Percentiles rank a stretch among this genome's conserved stretches.
Conservation (phyloP, 2,888 invertebrate genomes). For the Acronicta aceris region DNA sequence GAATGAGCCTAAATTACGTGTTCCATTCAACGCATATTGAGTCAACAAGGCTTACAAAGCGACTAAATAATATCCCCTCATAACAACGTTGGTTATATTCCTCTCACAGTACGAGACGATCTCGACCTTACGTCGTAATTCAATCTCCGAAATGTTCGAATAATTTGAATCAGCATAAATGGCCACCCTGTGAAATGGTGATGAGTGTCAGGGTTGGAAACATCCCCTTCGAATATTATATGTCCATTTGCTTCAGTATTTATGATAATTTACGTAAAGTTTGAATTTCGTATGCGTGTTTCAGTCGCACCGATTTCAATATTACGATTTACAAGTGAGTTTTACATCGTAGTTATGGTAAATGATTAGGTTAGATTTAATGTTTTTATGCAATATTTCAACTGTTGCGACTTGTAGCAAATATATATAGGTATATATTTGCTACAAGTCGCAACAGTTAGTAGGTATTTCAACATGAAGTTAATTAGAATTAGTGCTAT, state of each 20-base stretch:
- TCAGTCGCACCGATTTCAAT: background rate
- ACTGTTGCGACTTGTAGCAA: too few relatives aligned
- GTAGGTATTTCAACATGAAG: too few relatives aligned
- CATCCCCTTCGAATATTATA: slow-evolving; percentile 3
- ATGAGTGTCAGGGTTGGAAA: slow-evolving; percentile 3
- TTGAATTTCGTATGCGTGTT: slow-evolving; percentile 1
- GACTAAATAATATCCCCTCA: slow-evolving; percentile 14
- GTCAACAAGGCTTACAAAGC: slow-evolving; percentile 11
- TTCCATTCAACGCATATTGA: slow-evolving; percentile 18
- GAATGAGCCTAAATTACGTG: slow-evolving; percentile 2
- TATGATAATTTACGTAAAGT: slow-evolving; percentile 3
- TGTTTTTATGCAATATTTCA: too few relatives aligned
- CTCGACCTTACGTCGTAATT: slow-evolving; percentile 38
- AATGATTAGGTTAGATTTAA: background rate
- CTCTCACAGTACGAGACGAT: slow-evolving; percentile 6
- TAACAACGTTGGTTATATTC: slow-evolving; percentile 14
- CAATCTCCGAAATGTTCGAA: slow-evolving; percentile 42
- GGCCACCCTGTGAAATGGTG: slow-evolving; percentile 31
- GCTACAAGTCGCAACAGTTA: too few relatives aligned
- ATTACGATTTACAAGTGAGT: background rate
- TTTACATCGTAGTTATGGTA: background rate
- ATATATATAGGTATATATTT: too few relatives aligned
- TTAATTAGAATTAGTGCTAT: too few relatives aligned
- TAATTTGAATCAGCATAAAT: slow-evolving; percentile 50
- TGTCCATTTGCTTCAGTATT: background rate